phyloP scores from a whole-genome alignment of 2,113 vertebrate species.

The Synchiropus splendidus region DNA sequence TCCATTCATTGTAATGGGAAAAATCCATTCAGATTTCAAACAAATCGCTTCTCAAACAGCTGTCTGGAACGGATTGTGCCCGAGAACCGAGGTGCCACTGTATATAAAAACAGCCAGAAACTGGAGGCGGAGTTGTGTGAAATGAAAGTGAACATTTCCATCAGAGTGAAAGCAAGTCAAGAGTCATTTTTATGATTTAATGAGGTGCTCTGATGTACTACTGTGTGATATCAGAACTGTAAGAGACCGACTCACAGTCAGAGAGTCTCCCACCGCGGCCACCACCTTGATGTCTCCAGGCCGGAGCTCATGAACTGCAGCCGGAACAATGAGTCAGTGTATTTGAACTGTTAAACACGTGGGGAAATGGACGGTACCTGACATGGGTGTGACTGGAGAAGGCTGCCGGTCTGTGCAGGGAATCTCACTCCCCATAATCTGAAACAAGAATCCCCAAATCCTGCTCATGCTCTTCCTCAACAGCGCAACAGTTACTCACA shows the following conservation, averaged over 20 bases:
- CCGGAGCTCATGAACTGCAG: slow-evolving; percentile 78
- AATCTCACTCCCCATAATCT: slow-evolving; percentile 75
- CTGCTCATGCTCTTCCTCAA: neutral
- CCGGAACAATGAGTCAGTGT: neutral
- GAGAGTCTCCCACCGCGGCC: slow-evolving; percentile 84
- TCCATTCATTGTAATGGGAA: too few relatives aligned
- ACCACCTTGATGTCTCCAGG: slow-evolving; percentile 83
- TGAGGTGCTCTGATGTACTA: too few relatives aligned
- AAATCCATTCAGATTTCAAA: too few relatives aligned
- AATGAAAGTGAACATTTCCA: too few relatives aligned
- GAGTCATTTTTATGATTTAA: too few relatives aligned
- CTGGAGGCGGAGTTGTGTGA: too few relatives aligned
- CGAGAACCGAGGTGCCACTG: too few relatives aligned
- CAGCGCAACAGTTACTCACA: slow-evolving; percentile 28
- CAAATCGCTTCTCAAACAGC: too few relatives aligned
- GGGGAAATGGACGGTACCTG: slow-evolving; percentile 62
- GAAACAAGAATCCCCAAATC: neutral
- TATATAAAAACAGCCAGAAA: too few relatives aligned
- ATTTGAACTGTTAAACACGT: neutral
- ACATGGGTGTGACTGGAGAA: slow-evolving; percentile 65
- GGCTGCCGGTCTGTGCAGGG: slow-evolving; percentile 65
- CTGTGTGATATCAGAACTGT: too few relatives aligned
- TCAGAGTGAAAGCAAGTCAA: too few relatives aligned
- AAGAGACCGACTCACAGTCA: slow-evolving; percentile 75
- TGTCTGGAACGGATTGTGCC: too few relatives aligned